A percentile compares a stretch with the other conserved stretches of the same genome.
Evolutionary conservation across 2,113 vertebrate genomes (phyloP).

Genomic region (Rallus limicola): DNA sequence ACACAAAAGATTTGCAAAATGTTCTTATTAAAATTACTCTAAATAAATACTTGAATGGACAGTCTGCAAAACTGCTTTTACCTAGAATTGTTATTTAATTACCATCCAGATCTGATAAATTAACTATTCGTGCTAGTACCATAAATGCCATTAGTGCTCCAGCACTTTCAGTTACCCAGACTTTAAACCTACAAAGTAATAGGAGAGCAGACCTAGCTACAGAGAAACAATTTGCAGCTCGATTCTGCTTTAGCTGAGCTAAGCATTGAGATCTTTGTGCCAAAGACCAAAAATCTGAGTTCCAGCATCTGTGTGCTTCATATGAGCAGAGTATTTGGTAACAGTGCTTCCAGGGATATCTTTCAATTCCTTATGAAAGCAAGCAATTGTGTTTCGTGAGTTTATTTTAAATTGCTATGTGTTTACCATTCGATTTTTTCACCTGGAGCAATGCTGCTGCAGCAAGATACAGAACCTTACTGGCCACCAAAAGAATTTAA

Average conservation of each 20-base stretch:
- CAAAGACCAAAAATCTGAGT: not conserved
- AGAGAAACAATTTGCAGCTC: not conserved
- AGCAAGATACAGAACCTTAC: not conserved
- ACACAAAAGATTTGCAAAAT: not conserved
- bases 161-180: not conserved
- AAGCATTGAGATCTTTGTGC: not conserved
- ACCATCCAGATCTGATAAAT: not conserved
- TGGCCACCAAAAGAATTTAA: not conserved
- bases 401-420: not conserved
- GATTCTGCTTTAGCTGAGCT: not conserved
- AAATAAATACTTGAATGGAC: not conserved
- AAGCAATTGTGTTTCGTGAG: not conserved
- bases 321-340: not conserved
- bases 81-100: not conserved
- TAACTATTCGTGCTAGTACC: not conserved
- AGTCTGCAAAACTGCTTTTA: not conserved
- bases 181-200: not conserved
- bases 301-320: not conserved
- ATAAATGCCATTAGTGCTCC: not conserved
- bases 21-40: not conserved
- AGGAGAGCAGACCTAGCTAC: not conserved
- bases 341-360: not conserved
- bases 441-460: not conserved
- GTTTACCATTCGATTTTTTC: not conserved
- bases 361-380: not conserved